Conservation (phyloP, 2,113 vertebrate species). For the Hippoglossus stenolepis region DNA sequence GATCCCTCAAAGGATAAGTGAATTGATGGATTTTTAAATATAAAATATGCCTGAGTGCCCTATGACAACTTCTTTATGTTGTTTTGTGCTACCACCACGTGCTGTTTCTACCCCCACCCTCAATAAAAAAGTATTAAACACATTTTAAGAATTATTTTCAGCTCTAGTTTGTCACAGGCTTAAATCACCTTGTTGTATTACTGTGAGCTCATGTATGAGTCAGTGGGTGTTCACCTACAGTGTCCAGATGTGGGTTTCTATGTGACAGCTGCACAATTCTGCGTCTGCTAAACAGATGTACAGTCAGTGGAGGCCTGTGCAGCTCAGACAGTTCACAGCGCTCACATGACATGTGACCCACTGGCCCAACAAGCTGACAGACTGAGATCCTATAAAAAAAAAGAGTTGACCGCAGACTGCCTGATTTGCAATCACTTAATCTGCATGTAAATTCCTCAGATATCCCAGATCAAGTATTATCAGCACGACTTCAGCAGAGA, state of each 20-base stretch:
- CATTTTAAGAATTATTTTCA: background rate
- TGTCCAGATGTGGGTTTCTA: constrained; percentile 23
- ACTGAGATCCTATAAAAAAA: constrained; percentile 24
- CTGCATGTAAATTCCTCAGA: constrained; percentile 56
- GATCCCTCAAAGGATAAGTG: too few relatives aligned
- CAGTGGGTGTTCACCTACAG: background rate
- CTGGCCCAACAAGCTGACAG: constrained; percentile 50
- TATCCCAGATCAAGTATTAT: constrained; percentile 45
- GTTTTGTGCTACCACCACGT: background rate
- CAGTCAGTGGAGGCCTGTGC: constrained; percentile 11
- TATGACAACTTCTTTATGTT: background rate
- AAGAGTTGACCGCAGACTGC: background rate
- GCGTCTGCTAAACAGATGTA: constrained; percentile 40
- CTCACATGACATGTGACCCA: constrained; percentile 51
- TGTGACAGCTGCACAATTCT: background rate
- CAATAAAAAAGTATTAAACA: background rate
- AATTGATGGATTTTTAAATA: too few relatives aligned
- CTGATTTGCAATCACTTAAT: constrained; percentile 51
- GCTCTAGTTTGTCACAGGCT: background rate
- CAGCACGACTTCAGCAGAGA: background rate
- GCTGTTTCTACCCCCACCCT: background rate
- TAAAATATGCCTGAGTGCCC: too few relatives aligned
- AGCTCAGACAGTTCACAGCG: constrained; percentile 5
- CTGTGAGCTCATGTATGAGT: background rate
- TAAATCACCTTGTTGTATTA: background rate